Percentiles rank a stretch among this genome's conserved stretches.
These are phyloP conservation scores for Chrysocyon brachyurus DNA, from an alignment of 2,797 vertebrate species.

Conservation along the genomic window DNA sequence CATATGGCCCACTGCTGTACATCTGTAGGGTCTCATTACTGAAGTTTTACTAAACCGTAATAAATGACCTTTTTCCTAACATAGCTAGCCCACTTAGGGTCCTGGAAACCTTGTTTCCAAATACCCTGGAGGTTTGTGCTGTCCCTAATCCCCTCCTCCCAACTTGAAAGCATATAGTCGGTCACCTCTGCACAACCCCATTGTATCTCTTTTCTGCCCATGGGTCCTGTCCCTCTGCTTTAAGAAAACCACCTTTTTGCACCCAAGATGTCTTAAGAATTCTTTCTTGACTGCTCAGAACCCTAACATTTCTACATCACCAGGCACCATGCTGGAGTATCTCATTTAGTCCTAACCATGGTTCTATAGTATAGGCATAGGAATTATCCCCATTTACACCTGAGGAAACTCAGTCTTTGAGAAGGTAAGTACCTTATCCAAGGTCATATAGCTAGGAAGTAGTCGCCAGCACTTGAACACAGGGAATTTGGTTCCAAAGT, in stretches of 20 bases:
- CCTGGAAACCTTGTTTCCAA: not conserved
- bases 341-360: conserved; percentile 1
- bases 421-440: not conserved
- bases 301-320: not conserved
- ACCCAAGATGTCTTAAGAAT: not conserved
- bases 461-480: conserved; percentile 46
- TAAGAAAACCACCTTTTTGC: not conserved
- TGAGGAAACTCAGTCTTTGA: not conserved
- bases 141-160: not conserved
- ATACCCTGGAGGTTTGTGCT: not conserved
- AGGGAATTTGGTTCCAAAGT: not conserved
- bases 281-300: not conserved
- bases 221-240: not conserved
- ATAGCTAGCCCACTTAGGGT: not conserved
- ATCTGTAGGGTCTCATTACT: not conserved
- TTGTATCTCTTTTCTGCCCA: not conserved
- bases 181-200: not conserved
- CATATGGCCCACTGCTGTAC: not conserved
- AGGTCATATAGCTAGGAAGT: not conserved
- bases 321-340: not conserved
- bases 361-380: not conserved
- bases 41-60: not conserved
- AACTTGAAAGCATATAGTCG: not conserved
- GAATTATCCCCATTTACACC: conserved; percentile 32
- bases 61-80: not conserved